Evolutionary conservation across 1,140 invertebrate species (phyloP).

Genomic region (Drosophila micromelanica): DNA sequence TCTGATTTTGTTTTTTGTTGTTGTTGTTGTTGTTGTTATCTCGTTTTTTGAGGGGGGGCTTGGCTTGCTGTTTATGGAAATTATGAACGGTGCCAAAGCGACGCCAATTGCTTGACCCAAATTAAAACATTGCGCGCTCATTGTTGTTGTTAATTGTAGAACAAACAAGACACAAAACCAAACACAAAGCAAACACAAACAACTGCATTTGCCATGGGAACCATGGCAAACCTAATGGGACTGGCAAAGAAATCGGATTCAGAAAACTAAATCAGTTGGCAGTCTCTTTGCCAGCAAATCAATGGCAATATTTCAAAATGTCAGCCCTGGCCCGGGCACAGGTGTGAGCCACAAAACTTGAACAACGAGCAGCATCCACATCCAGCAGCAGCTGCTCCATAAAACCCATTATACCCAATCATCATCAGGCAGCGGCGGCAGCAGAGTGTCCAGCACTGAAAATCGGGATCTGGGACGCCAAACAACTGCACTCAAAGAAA

Average conservation of each 20-base stretch:
- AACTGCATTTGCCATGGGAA: conserved; percentile 73
- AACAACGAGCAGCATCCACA: conserved; percentile 51
- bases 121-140: conserved; percentile 47
- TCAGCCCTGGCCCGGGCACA: conserved; percentile 67
- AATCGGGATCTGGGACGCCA: conserved; percentile 47
- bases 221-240: conserved; percentile 30
- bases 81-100: conserved; percentile 66
- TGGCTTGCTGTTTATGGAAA: conserved; percentile 53
- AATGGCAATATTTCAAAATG: conserved; percentile 83
- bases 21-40: not conserved
- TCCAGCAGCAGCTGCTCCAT: conserved; percentile 73
- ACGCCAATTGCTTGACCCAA: conserved; percentile 78
- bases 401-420: conserved; percentile 83
- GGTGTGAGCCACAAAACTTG: conserved; percentile 81
- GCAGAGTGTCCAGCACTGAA: conserved; percentile 32
- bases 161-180: conserved; percentile 59
- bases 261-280: conserved; percentile 71
- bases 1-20: not conserved
- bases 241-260: conserved; percentile 42
- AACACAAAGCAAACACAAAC: conserved; percentile 22
- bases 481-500: conserved; percentile 6
- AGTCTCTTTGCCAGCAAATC: conserved; percentile 59
- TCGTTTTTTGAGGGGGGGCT: not conserved
- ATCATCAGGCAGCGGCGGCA: conserved; percentile 66
- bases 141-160: conserved; percentile 70